Evolutionary conservation across 1,140 invertebrate species (phyloP).

Genomic region (Condylostylus longicornis): DNA sequence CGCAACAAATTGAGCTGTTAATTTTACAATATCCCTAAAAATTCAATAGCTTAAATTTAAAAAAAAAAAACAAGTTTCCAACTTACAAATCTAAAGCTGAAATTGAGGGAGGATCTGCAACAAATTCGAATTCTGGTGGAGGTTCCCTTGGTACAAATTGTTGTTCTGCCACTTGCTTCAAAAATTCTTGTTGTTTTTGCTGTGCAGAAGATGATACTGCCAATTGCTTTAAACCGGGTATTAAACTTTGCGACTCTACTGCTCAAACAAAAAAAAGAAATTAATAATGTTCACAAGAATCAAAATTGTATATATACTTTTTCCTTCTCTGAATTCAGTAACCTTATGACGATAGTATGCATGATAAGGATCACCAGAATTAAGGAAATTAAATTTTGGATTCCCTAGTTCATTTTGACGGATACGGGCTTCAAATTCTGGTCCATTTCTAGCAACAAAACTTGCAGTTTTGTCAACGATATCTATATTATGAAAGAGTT

Average conservation of each 20-base stretch:
- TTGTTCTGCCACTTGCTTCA: conserved; percentile 68
- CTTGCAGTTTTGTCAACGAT: conserved; percentile 98
- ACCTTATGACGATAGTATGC: conserved; percentile 98
- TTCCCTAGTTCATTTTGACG: conserved; percentile 94
- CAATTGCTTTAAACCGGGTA: conserved; percentile 33
- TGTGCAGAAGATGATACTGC: conserved; percentile 55
- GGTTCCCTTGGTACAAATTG: conserved; percentile 90
- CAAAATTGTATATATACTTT: conserved; percentile 37
- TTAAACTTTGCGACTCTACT: conserved; percentile 14
- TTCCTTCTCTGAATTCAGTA: conserved; percentile 86
- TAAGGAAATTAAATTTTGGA: conserved; percentile 97
- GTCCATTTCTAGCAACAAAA: conserved; percentile 96
- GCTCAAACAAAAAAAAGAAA: conserved; percentile 4
- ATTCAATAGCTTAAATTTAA: conserved; percentile 5
- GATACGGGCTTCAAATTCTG: conserved; percentile 94
- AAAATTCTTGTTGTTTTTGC: conserved; percentile 73
- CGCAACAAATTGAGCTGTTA: conserved; percentile 98
- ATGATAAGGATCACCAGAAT: conserved; percentile 92
- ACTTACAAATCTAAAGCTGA: conserved; percentile 87
- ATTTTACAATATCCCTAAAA: conserved; percentile 86
- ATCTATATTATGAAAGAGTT: conserved; percentile 40
- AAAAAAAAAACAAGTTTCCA: rapidly evolving
- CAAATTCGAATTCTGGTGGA: conserved; percentile 92
- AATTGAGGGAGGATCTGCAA: conserved; percentile 95
- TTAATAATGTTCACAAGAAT: not conserved